phyloP scores from a whole-genome alignment of 2,888 invertebrate species.

The Lasioglossum morio region DNA sequence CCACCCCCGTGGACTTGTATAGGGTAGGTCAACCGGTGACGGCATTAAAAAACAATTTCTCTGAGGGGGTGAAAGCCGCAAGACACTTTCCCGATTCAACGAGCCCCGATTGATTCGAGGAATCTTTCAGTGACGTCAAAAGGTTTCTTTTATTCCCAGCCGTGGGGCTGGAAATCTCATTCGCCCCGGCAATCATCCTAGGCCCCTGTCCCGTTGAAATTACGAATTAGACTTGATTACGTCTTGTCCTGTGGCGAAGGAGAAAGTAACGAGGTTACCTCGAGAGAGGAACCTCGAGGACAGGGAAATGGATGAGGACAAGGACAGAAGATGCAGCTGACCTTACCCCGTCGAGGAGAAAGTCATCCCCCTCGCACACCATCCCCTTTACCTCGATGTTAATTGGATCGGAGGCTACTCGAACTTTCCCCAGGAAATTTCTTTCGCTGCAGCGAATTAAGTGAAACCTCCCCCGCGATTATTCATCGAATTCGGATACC shows the following conservation, averaged over 20 bases:
- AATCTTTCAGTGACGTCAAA: conserved; percentile 16
- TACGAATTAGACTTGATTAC: conserved; percentile 70
- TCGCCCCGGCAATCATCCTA: conserved; percentile 51
- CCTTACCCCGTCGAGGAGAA: conserved; percentile 24
- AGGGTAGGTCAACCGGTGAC: neutral
- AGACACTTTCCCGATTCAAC: neutral
- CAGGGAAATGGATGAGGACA: conserved; percentile 22
- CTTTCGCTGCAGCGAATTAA: conserved; percentile 24
- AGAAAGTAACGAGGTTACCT: conserved; percentile 59
- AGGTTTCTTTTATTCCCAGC: conserved; percentile 29
- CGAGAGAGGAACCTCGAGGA: conserved; percentile 25
- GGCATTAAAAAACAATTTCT: neutral
- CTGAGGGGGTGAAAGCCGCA: neutral
- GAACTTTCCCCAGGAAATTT: conserved; percentile 29
- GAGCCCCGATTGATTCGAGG: conserved; percentile 5
- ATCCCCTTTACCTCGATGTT: conserved; percentile 17
- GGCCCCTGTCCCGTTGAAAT: conserved; percentile 47
- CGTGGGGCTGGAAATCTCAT: conserved; percentile 53
- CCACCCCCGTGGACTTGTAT: neutral
- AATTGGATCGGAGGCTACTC: conserved; percentile 49
- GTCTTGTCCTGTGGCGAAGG: conserved; percentile 46
- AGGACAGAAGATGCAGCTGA: conserved; percentile 30
- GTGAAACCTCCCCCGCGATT: neutral
- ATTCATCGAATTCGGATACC: neutral
- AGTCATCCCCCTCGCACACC: neutral